Conservation (phyloP, 2,797 vertebrate genomes). For the Chelidonichthys spinosus region DNA sequence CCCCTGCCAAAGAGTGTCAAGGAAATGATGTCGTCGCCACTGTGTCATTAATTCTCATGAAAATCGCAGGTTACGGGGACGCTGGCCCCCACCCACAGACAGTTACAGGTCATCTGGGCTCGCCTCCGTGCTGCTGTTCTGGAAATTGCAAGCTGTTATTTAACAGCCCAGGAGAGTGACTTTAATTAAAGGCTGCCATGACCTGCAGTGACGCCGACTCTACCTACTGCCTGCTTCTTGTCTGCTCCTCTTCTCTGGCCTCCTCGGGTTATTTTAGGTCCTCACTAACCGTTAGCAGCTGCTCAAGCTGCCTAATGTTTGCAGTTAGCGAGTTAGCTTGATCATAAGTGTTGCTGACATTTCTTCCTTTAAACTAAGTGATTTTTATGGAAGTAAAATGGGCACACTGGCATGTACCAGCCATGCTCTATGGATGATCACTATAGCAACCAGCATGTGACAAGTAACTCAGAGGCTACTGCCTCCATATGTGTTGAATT, state of each 20-base stretch:
- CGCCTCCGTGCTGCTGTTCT: slow-evolving; percentile 64
- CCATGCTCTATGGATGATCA: too few relatives aligned
- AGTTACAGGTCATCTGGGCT: slow-evolving; percentile 70
- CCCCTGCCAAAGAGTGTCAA: slow-evolving; percentile 33
- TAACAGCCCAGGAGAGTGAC: slow-evolving; percentile 73
- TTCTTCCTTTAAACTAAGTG: too few relatives aligned
- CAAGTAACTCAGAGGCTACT: not conserved
- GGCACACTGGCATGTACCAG: too few relatives aligned
- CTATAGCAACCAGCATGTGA: too few relatives aligned
- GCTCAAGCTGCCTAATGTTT: slow-evolving; percentile 19
- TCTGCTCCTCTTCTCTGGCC: slow-evolving; percentile 30
- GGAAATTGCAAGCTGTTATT: slow-evolving; percentile 76
- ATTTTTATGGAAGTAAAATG: too few relatives aligned
- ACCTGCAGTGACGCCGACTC: slow-evolving; percentile 71
- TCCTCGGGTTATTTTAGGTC: slow-evolving; percentile 34
- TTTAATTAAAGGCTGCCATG: slow-evolving; percentile 81
- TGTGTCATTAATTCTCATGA: slow-evolving; percentile 75
- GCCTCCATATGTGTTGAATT: not conserved
- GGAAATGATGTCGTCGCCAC: slow-evolving; percentile 58
- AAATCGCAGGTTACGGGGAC: slow-evolving; percentile 71
- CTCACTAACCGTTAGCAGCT: slow-evolving; percentile 32
- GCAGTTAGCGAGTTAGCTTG: not conserved
- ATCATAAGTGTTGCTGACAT: too few relatives aligned
- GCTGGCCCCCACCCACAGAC: slow-evolving; percentile 44
- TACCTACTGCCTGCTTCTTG: slow-evolving; percentile 47